Conservation (phyloP, 2,797 vertebrate genomes). For the Kryptolebias ocellatus region DNA sequence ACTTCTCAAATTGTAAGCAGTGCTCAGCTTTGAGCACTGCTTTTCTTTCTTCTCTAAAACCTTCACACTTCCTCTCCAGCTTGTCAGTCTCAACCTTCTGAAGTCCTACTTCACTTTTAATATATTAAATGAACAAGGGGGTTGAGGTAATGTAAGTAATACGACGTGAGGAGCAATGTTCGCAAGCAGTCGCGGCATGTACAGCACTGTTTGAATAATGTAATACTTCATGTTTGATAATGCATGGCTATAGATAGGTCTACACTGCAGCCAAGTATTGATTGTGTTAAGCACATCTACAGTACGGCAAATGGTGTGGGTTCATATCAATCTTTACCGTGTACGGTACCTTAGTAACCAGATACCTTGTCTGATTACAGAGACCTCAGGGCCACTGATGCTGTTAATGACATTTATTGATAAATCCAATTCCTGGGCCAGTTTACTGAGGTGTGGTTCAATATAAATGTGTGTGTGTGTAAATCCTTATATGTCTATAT, state of each 20-base stretch:
- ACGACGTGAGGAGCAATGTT: constrained; percentile 65
- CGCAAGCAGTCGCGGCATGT: constrained; percentile 63
- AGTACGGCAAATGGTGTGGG: constrained; percentile 69
- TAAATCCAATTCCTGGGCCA: constrained; percentile 61
- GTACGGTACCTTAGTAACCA: constrained; percentile 70
- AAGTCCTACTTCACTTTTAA: constrained; percentile 42
- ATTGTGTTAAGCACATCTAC: constrained; percentile 81
- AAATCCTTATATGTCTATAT: constrained; percentile 36
- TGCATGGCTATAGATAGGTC: constrained; percentile 81
- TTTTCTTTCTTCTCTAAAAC: constrained; percentile 49
- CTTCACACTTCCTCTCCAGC: constrained; percentile 53
- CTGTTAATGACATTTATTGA: constrained; percentile 75
- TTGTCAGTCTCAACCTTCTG: constrained; percentile 59
- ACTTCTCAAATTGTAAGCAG: constrained; percentile 60
- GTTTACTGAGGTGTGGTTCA: constrained; percentile 62
- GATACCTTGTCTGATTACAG: constrained; percentile 71
- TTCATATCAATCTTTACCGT: constrained; percentile 78
- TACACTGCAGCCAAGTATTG: constrained; percentile 80
- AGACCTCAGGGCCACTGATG: constrained; percentile 61
- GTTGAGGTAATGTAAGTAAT: constrained; percentile 69
- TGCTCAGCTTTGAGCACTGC: constrained; percentile 57
- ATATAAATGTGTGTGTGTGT: constrained; percentile 31
- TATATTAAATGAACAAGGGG: constrained; percentile 57
- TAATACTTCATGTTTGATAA: constrained; percentile 77
- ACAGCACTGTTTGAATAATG: constrained; percentile 74